Conservation (phyloP, 1,140 invertebrate species). For the Philaenus spumarius region DNA sequence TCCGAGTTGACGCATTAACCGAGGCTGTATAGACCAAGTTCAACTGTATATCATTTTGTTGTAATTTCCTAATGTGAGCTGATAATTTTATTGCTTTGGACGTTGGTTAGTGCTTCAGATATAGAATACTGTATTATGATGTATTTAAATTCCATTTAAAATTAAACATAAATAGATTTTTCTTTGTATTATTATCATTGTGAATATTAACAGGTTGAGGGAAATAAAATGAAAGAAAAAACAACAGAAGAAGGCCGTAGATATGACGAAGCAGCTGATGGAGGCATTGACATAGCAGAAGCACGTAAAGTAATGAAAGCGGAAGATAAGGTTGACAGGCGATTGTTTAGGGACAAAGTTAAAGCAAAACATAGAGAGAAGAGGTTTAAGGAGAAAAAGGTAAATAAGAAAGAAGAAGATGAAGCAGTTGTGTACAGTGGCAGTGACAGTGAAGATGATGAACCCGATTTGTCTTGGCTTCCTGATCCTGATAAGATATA, state of each 20-base stretch:
- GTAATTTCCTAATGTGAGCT: no score
- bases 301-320: conserved; percentile 68
- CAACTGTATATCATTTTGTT: no score
- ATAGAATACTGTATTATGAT: no score
- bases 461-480: conserved; percentile 69
- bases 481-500: conserved; percentile 78
- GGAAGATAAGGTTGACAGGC: conserved; percentile 82
- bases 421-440: conserved; percentile 39
- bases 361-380: conserved; percentile 72
- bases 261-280: conserved; percentile 52
- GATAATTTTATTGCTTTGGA: no score
- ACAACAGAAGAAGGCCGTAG: conserved; percentile 51
- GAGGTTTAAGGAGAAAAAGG: conserved; percentile 57
- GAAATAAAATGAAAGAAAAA: conserved; percentile 53
- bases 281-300: conserved; percentile 73
- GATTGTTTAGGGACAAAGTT: conserved; percentile 71
- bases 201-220: no score
- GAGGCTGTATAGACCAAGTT: no score
- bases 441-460: conserved; percentile 47
- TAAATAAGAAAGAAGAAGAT: conserved; percentile 50
- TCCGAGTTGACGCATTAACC: no score
- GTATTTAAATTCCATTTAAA: no score
- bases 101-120: no score
- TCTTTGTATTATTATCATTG: no score
- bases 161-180: no score